Evolutionary conservation across 2,797 vertebrate genomes (phyloP).

Genomic region (Cuniculus paca): DNA sequence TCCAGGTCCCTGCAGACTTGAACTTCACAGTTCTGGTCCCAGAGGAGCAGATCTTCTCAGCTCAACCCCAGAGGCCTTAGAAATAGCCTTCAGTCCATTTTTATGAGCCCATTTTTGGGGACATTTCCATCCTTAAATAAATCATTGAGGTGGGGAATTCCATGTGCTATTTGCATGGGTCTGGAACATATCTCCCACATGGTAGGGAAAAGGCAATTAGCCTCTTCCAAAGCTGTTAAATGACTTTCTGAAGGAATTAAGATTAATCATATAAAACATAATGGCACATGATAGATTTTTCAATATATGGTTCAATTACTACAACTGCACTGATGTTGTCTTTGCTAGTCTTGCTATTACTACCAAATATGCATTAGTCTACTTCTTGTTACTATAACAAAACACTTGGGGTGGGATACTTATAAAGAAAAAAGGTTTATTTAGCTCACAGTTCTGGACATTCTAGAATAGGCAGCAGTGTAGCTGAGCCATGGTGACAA

Average conservation of each 20-base stretch:
- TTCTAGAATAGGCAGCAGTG: background rate
- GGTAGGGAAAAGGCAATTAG: background rate
- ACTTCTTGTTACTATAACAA: background rate
- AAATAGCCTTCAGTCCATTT: background rate
- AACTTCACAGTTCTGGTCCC: background rate
- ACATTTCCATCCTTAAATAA: background rate
- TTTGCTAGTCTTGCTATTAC: accelerated
- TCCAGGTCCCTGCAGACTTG: background rate
- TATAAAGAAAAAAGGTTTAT: background rate
- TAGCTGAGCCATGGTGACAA: background rate
- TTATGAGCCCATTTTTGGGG: accelerated
- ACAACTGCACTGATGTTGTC: accelerated
- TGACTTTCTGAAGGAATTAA: background rate
- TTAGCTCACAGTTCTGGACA: background rate
- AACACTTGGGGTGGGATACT: background rate
- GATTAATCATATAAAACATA: accelerated
- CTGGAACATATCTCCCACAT: accelerated
- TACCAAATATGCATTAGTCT: background rate
- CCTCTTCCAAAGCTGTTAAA: background rate
- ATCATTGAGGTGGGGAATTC: background rate
- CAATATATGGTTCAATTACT: no score
- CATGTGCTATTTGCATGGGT: accelerated
- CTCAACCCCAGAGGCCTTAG: accelerated
- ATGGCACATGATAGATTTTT: background rate
- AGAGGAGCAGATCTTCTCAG: background rate